Base-by-base conservation (phyloP, 2,888 invertebrate genomes). In the Cacoxenus indagator region DNA sequence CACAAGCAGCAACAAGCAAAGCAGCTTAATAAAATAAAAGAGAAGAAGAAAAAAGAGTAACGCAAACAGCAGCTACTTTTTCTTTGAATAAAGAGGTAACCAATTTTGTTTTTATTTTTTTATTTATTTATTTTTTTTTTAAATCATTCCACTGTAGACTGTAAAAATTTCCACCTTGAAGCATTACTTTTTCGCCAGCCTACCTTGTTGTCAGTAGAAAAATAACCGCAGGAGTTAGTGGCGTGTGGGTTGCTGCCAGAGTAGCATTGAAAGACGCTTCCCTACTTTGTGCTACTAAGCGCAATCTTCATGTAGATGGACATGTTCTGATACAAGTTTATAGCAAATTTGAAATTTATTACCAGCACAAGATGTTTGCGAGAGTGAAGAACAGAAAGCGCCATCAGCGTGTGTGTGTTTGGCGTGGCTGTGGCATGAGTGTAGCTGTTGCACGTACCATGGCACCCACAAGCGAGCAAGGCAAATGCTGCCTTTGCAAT, bases 311-410 rank as follows among this genome's bases (percentile, higher is more conserved):
- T 46, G 61, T 48, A 79, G 81, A 81, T 81, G 81, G 80, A 81
- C 81, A 81, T 75, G 78, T 81, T 81, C 80, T 83, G 81, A 81
- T 81, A 81, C 83, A 77, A 77, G 81, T 77, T 78, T 79, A 72
- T 71, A 81, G 83, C 81, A 83, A 81, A 81, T 81, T 82, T 76
- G 81, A 83, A 81, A 83, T 83, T 82, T 83, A 81, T 81, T 78
- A 73, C 71, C 59, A 67, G n/a, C n/a, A n/a, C n/a, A 75, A 68
- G 67, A 55, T 46, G 67, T 45, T 45, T 61, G 2, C 19, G 2
- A 0, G 19, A 5, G 19, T 51, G 51, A 37, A 37, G 37, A 5
- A 2, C 4, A 37, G 37, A 2, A 14, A 37, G 37, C 37, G 37
- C 37, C 1, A 1, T 37, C 9, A 37, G 37, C 14, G 37, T 37